Percentiles rank a stretch among this genome's conserved stretches.
These are phyloP conservation scores for Catalaphyllia jardinei DNA, from an alignment of 64 coral and sea anemone genomes.

Conservation along the genomic window DNA sequence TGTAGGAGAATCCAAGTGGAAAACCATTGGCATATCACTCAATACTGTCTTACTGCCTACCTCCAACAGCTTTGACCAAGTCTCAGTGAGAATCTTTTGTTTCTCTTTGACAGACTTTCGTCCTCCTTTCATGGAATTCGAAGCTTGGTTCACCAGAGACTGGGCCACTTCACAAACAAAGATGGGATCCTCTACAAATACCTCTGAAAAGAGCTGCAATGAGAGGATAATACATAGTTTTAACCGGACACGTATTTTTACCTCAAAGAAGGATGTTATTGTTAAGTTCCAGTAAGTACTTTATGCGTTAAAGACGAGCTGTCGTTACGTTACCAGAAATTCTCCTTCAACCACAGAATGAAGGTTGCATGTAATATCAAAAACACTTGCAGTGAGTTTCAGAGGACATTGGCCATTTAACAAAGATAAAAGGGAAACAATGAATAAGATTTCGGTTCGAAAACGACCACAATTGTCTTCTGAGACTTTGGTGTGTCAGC, in stretches of 20 bases:
- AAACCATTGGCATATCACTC: background rate
- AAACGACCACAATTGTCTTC: too few species aligned
- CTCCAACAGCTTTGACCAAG: slow-evolving; percentile 88
- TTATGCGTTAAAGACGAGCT: too few species aligned
- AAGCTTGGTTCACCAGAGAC: slow-evolving; percentile 79
- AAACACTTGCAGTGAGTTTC: too few species aligned
- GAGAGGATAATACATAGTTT: background rate
- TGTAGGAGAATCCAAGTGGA: background rate
- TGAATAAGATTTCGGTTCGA: too few species aligned
- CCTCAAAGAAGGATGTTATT: too few species aligned
- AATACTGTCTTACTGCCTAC: slow-evolving; percentile 25
- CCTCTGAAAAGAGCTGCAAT: slow-evolving; percentile 91
- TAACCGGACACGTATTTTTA: background rate
- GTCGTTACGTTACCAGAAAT: too few species aligned
- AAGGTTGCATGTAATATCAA: too few species aligned
- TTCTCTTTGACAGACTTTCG: slow-evolving; percentile 94
- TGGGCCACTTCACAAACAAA: slow-evolving; percentile 98
- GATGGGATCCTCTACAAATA: slow-evolving; percentile 92
- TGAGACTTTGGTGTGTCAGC: too few species aligned
- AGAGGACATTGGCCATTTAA: too few species aligned
- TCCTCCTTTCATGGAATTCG: slow-evolving; percentile 76
- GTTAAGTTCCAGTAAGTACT: background rate
- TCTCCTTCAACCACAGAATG: too few species aligned
- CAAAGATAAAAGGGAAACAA: too few species aligned
- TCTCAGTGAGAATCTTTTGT: slow-evolving; percentile 69